phyloP scores from a whole-genome alignment of 2,113 vertebrate species.

The Sisor rabdophorus region DNA sequence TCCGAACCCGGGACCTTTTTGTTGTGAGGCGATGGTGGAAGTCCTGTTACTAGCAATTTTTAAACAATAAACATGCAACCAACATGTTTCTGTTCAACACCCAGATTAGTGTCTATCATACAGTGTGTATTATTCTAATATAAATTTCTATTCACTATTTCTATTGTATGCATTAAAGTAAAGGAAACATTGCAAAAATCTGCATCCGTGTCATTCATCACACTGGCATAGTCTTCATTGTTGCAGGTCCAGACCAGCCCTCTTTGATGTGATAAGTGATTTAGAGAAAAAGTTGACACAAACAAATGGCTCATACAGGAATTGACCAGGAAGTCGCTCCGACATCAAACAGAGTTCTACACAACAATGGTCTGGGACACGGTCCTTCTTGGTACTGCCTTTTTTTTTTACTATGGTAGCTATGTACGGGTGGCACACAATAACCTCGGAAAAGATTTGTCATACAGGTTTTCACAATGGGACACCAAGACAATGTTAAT shows the following conservation, averaged over 20 bases:
- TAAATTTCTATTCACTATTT: conserved; percentile 61
- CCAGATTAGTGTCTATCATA: too few relatives aligned
- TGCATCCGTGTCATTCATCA: conserved; percentile 70
- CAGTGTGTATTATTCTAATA: conserved; percentile 48
- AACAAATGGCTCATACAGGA: conserved; percentile 69
- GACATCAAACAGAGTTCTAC: conserved; percentile 67
- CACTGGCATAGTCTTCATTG: conserved; percentile 64
- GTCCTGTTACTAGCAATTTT: neutral
- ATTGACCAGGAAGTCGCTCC: conserved; percentile 67
- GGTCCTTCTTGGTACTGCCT: conserved; percentile 45
- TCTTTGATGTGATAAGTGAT: conserved; percentile 77
- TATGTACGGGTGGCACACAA: conserved; percentile 48
- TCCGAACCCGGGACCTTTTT: too few relatives aligned
- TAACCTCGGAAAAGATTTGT: conserved; percentile 55
- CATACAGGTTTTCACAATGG: conserved; percentile 35
- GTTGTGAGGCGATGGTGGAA: neutral
- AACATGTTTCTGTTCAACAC: neutral
- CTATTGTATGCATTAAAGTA: conserved; percentile 62
- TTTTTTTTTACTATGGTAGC: conserved; percentile 49
- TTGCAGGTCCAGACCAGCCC: conserved; percentile 56
- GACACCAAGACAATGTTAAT: conserved; percentile 42
- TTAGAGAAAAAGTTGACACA: conserved; percentile 65
- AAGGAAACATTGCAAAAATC: conserved; percentile 63
- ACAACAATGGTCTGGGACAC: conserved; percentile 66
- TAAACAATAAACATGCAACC: neutral